Conservation (phyloP, 2,113 vertebrate species). For the Aphyosemion australe region DNA sequence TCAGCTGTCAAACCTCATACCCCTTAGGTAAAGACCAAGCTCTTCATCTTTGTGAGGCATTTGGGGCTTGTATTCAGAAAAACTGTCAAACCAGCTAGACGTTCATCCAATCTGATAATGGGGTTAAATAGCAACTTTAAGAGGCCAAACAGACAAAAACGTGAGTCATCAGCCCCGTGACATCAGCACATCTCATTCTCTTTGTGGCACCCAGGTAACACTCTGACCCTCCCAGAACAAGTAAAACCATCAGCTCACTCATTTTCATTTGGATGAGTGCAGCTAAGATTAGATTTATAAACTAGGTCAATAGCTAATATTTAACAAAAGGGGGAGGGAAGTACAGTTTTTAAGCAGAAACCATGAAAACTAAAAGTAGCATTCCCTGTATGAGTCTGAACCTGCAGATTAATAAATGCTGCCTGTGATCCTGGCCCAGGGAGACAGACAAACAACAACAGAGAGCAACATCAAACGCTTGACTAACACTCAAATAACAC, state of each 20-base stretch:
- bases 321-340: constrained; percentile 23
- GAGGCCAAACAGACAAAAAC: constrained; percentile 45
- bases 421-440: constrained; percentile 44
- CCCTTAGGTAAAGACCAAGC: constrained; percentile 59
- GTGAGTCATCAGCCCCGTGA: constrained; percentile 45
- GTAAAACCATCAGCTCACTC: constrained; percentile 21
- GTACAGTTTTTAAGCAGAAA: constrained; percentile 29
- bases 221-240: constrained; percentile 15
- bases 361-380: background rate
- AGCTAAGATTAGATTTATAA: constrained; percentile 58
- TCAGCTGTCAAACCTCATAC: constrained; percentile 60
- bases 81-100: constrained; percentile 11
- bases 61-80: constrained; percentile 17
- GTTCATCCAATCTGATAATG: constrained; percentile 56
- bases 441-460: constrained; percentile 49
- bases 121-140: constrained; percentile 54
- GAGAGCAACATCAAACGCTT: constrained; percentile 58
- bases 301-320: constrained; percentile 60
- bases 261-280: constrained; percentile 33
- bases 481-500: constrained; percentile 52
- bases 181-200: constrained; percentile 54
- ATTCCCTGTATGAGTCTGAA: constrained; percentile 26
- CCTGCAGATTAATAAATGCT: constrained; percentile 53
- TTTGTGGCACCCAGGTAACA: constrained; percentile 47
- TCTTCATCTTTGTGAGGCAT: constrained; percentile 64